Conservation (phyloP, 1,140 invertebrate genomes). For the Yoshiicerus persimilis region DNA sequence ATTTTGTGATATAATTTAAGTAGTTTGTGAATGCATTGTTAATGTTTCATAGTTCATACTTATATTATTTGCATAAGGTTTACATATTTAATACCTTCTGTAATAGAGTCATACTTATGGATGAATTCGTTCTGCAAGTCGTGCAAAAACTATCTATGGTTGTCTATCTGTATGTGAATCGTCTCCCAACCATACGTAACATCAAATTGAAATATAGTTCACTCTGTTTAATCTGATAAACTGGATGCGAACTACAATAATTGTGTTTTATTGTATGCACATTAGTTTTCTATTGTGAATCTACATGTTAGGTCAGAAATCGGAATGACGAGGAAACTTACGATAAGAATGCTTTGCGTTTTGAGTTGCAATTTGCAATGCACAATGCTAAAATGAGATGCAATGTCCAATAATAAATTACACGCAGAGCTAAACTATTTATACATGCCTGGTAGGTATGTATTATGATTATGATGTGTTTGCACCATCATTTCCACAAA, state of each 20-base stretch:
- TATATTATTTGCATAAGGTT: not conserved
- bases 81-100: not conserved
- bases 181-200: not conserved
- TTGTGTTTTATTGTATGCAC: not conserved
- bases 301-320: not conserved
- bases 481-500: not conserved
- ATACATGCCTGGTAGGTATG: not conserved
- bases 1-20: not conserved
- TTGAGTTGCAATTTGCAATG: not conserved
- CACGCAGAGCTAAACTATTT: not conserved
- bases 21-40: not conserved
- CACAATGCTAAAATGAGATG: not conserved
- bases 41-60: not conserved
- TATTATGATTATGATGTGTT: not conserved
- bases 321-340: not conserved
- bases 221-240: not conserved
- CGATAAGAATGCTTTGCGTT: not conserved
- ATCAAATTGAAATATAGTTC: not conserved
- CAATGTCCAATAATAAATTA: not conserved
- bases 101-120: not conserved
- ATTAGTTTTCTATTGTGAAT: not conserved
- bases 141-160: not conserved
- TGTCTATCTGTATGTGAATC: not conserved
- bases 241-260: not conserved
- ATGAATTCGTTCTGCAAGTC: not conserved